Evolutionary conservation across 1,140 invertebrate genomes (phyloP), one percentile per base, ranked within the genome.

Genomic region (Lucilia sericata): DNA sequence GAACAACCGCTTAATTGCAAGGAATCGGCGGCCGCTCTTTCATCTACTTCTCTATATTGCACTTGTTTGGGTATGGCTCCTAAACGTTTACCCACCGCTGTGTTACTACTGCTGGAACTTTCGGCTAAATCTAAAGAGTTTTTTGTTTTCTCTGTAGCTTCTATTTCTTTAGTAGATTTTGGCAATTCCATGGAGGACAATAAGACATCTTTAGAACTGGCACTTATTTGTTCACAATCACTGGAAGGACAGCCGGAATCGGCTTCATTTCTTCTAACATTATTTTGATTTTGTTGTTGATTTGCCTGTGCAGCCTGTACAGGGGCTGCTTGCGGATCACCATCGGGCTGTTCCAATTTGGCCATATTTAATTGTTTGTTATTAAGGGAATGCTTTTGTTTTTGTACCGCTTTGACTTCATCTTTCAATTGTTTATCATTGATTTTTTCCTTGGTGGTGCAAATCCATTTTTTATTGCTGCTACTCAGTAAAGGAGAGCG

Each of bases 41-140:
- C 89, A 14, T 90, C 87, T 65, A 90, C 86, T 36, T 90, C 89
- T 0, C 88, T 88, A 70, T 90, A 90, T 55, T 89, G 88, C 2
- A 88, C 87, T 60, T 89, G 88, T 87, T 96, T 96, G 34, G 95
- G 95, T 87, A 96, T 95, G 60, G 95, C 95, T 14, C 95, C 95
- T 86, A 96, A 93, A 87, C 94, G 93, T 90, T 92, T 92, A 25
- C 91, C 91, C n/a, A 51, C 60, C 47, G 87, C 84, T 0, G 86
- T 86, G 84, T 86, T 86, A 25, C 86, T 86, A 0, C 87, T 87
- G 2, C 87, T 88, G 55, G 47, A 42, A 9, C 13, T n/a, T 13
- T 9, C 30, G 49, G 65, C 19, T 42, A 42, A 12, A 10, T n/a
- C 19, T 25, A 42, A 30, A 17, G 60, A 70, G 25, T 74, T 36